phyloP scores from a whole-genome alignment of 2,888 invertebrate genomes.

The Dendrolimus houi region DNA sequence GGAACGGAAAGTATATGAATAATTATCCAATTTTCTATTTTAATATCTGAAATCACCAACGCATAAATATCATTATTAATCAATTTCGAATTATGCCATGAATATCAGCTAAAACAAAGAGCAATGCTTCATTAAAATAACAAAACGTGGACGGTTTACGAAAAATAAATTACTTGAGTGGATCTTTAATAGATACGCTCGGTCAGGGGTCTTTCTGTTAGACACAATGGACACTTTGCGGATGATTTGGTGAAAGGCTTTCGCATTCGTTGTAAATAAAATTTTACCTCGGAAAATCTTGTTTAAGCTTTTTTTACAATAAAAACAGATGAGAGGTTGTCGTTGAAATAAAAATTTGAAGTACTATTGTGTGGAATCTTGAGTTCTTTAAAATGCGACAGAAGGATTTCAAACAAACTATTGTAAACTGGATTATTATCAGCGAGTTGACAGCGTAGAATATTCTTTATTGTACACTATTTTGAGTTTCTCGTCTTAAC shows the following conservation, averaged over 20 bases:
- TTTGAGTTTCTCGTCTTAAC: too few relatives aligned
- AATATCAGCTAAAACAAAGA: background rate
- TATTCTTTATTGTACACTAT: too few relatives aligned
- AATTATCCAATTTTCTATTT: too few relatives aligned
- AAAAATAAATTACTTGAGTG: slow-evolving; percentile 34
- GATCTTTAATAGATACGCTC: slow-evolving; percentile 33
- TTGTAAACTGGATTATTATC: too few relatives aligned
- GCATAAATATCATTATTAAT: too few relatives aligned
- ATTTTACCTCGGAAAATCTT: slow-evolving; percentile 21
- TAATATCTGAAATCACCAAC: too few relatives aligned
- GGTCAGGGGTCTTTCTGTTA: slow-evolving; percentile 42
- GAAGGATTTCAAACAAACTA: too few relatives aligned
- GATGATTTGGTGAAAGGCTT: slow-evolving; percentile 32
- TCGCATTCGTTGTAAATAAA: slow-evolving; percentile 29
- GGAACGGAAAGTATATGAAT: too few relatives aligned
- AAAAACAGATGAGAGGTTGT: slow-evolving; percentile 16
- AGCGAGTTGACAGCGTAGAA: too few relatives aligned
- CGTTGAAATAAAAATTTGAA: slow-evolving; percentile 19
- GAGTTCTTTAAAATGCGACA: slow-evolving; percentile 4
- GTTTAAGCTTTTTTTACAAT: slow-evolving; percentile 22
- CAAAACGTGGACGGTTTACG: slow-evolving; percentile 36
- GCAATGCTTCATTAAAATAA: slow-evolving; percentile 20
- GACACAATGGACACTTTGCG: slow-evolving; percentile 44
- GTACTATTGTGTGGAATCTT: slow-evolving; percentile 11
- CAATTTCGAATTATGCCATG: too few relatives aligned